A percentile compares a stretch with the other conserved stretches of the same genome.
Conservation (phyloP, 2,888 invertebrate species). For the Acleris emargana region DNA sequence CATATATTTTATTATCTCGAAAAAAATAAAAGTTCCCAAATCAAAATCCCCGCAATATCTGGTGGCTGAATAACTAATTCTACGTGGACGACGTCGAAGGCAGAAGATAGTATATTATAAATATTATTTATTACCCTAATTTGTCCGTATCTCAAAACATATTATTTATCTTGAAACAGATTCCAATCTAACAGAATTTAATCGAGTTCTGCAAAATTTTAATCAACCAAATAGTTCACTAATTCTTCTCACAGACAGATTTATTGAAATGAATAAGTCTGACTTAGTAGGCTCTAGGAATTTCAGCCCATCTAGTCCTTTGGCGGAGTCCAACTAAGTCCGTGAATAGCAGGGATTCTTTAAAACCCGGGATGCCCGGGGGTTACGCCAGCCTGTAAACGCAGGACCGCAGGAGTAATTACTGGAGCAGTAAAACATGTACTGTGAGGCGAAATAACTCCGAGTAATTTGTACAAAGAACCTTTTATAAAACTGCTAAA, state of each 20-base stretch:
- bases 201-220: too few species aligned
- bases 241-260: not conserved
- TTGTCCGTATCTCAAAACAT: too few species aligned
- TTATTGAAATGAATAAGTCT: slow-evolving; percentile 8
- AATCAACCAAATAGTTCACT: too few species aligned
- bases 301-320: slow-evolving; percentile 1
- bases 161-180: too few species aligned
- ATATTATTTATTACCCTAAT: too few species aligned
- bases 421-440: slow-evolving; percentile 13
- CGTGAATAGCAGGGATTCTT: slow-evolving; percentile 15
- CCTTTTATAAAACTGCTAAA: slow-evolving; percentile 9
- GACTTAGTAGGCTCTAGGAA: not conserved
- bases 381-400: slow-evolving; percentile 1
- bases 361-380: slow-evolving; percentile 15
- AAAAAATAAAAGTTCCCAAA: too few species aligned
- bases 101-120: too few species aligned
- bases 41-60: too few species aligned
- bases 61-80: too few species aligned
- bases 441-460: slow-evolving; percentile 19
- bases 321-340: slow-evolving; percentile 13
- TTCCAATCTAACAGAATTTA: too few species aligned
- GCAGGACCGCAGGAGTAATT: slow-evolving; percentile 16
- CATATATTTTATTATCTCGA: too few species aligned
- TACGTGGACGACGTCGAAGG: too few species aligned
- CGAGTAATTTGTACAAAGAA: slow-evolving; percentile 10